Conservation (phyloP, 1,140 invertebrate genomes). For the Cotesia glomerata region DNA sequence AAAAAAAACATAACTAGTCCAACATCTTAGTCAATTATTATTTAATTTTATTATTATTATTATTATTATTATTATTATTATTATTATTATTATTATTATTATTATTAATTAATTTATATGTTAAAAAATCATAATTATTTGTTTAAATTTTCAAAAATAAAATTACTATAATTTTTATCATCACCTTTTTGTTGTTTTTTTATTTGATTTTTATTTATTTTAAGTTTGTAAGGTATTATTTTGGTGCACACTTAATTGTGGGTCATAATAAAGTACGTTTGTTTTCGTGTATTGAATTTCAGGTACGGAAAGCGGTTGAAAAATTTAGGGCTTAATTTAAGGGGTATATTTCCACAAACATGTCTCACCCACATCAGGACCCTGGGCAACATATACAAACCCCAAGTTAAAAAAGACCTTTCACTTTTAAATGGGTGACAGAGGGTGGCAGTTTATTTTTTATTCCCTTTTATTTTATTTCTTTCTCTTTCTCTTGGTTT, state of each 20-base stretch:
- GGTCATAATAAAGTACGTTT: conserved; percentile 1
- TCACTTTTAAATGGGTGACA: conserved; percentile 19
- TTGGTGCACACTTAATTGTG: conserved; percentile 5
- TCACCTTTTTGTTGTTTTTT: conserved; percentile 23
- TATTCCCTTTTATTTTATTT: not conserved
- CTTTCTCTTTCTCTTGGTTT: not conserved
- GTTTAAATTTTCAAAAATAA: conserved; percentile 26
- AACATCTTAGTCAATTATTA: conserved; percentile 41
- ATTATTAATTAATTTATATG: not conserved
- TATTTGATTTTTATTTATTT: conserved; percentile 26
- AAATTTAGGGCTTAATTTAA: conserved; percentile 14
- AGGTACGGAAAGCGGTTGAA: not conserved
- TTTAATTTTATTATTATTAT: conserved; percentile 15
- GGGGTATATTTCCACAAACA: conserved; percentile 13
- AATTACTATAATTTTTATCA: conserved; percentile 29
- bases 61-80: conserved; percentile 23
- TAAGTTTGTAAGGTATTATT: conserved; percentile 28
- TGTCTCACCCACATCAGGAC: conserved; percentile 14
- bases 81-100: conserved; percentile 8
- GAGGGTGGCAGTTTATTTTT: conserved; percentile 17
- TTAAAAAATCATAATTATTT: not conserved
- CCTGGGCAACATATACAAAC: not conserved
- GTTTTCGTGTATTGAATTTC: conserved; percentile 23
- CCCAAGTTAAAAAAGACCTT: not conserved
- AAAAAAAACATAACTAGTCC: conserved; percentile 50